phyloP scores from a whole-genome alignment of 2,113 vertebrate genomes.

The Lamprologus lemairii region DNA sequence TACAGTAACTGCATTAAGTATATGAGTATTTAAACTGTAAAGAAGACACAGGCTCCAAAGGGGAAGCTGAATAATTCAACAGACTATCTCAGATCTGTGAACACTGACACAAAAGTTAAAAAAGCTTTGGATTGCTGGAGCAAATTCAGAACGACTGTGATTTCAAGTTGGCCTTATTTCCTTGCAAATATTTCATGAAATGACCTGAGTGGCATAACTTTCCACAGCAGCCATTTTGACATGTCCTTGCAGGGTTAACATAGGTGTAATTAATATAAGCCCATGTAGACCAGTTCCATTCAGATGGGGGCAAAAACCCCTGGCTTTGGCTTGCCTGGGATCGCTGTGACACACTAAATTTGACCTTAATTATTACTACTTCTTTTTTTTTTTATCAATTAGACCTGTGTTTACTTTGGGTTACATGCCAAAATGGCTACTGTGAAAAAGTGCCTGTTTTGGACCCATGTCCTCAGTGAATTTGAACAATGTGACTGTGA shows the following conservation, averaged over 20 bases:
- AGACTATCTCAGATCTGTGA: not conserved
- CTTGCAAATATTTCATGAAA: not conserved
- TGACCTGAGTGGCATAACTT: not conserved
- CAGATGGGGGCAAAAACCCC: not conserved
- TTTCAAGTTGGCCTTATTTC: not conserved
- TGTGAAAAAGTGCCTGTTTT: not conserved
- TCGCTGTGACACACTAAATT: not conserved
- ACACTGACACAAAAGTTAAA: not conserved
- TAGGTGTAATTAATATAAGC: not conserved
- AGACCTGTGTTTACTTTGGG: not conserved
- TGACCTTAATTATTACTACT: not conserved
- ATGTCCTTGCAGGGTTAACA: not conserved
- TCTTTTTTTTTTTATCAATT: not conserved
- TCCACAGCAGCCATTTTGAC: not conserved
- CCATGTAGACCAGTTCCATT: not conserved
- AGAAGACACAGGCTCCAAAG: not conserved
- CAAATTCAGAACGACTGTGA: not conserved
- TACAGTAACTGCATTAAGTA: not conserved
- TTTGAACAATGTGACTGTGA: not conserved
- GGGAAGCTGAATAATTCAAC: not conserved
- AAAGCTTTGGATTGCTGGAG: not conserved
- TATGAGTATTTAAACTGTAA: not conserved
- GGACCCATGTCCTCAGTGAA: not conserved
- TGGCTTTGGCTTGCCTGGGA: not conserved
- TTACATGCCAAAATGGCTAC: not conserved